Conservation (phyloP, 2,113 vertebrate genomes). For the Rhadina sibilatrix region DNA sequence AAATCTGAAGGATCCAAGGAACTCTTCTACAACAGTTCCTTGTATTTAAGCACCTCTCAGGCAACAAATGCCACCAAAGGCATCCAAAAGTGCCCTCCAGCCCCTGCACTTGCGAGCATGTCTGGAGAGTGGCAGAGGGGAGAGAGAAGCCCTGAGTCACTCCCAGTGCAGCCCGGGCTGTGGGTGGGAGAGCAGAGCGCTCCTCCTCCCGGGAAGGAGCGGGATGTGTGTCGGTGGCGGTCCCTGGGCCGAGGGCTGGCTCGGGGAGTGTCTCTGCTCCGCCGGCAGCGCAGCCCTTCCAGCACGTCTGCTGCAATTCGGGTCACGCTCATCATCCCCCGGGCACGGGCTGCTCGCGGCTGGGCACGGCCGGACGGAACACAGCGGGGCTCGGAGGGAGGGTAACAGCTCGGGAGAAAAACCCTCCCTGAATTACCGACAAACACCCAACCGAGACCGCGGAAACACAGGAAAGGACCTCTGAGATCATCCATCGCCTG, state of each 20-base stretch:
- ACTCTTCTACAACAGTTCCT: background rate
- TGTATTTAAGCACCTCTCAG: background rate
- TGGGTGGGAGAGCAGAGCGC: background rate
- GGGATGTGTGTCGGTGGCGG: fast-evolving
- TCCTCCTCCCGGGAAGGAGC: background rate
- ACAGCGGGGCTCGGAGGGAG: background rate
- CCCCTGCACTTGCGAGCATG: background rate
- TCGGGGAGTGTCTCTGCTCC: background rate
- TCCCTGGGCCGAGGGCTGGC: background rate
- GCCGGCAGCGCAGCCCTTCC: background rate
- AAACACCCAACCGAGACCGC: fast-evolving
- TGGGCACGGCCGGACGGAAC: fast-evolving
- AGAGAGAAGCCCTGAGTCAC: background rate
- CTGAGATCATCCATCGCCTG: background rate
- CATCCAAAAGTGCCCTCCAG: background rate
- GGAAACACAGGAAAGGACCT: fast-evolving
- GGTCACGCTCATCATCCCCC: background rate
- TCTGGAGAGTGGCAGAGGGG: background rate
- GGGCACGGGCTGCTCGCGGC: background rate
- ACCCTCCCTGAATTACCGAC: background rate
- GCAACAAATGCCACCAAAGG: background rate
- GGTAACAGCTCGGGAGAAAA: background rate
- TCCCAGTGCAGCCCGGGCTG: fast-evolving
- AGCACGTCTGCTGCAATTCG: background rate
- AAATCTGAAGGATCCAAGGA: background rate